A percentile compares a stretch with the other conserved stretches of the same genome.
Evolutionary conservation across 2,113 vertebrate species (phyloP).

Genomic region (Hippocampus barbouri): DNA sequence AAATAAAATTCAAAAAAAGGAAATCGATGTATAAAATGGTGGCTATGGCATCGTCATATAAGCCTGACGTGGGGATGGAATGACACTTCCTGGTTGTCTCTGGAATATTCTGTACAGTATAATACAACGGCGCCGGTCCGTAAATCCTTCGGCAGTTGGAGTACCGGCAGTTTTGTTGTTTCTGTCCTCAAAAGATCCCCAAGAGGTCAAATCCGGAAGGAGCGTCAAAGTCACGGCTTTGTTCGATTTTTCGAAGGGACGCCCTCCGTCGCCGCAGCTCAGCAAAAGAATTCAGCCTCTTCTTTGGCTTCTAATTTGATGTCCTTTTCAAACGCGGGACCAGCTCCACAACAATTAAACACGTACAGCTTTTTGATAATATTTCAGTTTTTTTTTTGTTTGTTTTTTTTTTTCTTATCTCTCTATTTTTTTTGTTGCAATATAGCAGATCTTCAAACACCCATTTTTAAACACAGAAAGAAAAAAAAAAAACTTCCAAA

Average conservation of each 20-base stretch:
- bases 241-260: background rate
- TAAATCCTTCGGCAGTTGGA: conserved; percentile 9
- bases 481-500: conserved; percentile 28
- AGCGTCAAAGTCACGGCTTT: background rate
- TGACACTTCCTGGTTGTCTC: conserved; percentile 38
- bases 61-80: conserved; percentile 40
- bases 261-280: conserved; percentile 3
- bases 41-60: conserved; percentile 28
- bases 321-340: conserved; percentile 20
- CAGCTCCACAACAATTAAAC: conserved; percentile 42
- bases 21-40: conserved; percentile 55
- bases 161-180: background rate
- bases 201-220: conserved; percentile 1
- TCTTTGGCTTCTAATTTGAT: background rate
- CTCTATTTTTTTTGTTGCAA: conserved; percentile 45
- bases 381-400: conserved; percentile 44
- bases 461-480: conserved; percentile 52
- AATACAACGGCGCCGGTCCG: conserved; percentile 50
- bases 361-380: conserved; percentile 45
- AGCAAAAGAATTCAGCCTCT: background rate
- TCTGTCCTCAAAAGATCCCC: conserved; percentile 13
- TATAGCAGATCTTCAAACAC: conserved; percentile 57
- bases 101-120: conserved; percentile 69
- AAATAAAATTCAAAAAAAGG: conserved; percentile 4
- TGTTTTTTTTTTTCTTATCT: conserved; percentile 19